phyloP scores from a whole-genome alignment of 2,888 invertebrate genomes.

The Acanthosepion esculentum region DNA sequence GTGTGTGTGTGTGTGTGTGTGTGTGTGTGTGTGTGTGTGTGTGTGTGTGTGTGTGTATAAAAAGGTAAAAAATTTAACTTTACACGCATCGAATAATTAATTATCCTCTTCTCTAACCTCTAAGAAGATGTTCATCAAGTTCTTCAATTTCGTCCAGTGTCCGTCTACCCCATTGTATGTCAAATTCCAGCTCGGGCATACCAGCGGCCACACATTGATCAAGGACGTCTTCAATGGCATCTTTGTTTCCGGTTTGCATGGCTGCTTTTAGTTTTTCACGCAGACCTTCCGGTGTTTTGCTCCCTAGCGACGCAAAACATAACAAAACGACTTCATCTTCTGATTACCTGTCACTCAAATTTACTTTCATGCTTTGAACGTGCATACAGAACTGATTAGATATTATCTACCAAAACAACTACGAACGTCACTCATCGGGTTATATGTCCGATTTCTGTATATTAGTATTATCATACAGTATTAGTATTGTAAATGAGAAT shows the following conservation, averaged over 20 bases:
- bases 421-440: neutral
- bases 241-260: neutral
- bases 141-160: neutral
- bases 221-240: neutral
- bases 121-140: neutral
- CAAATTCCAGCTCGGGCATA: neutral
- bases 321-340: neutral
- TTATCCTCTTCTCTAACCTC: neutral
- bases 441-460: neutral
- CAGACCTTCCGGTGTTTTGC: slow-evolving; percentile 37
- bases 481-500: neutral
- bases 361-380: neutral
- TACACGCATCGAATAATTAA: neutral
- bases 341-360: neutral
- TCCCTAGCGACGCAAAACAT: neutral
- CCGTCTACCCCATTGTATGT: slow-evolving; percentile 24
- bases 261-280: slow-evolving; percentile 41
- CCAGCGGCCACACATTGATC: slow-evolving; percentile 37
- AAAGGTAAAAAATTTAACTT: no score
- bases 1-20: no score
- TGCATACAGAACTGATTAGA: neutral
- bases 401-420: neutral
- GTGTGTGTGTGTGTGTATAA: no score
- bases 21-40: no score
- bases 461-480: neutral